Percentiles rank a stretch among this genome's conserved stretches.
phyloP scores from a whole-genome alignment of 2,888 invertebrate genomes.

The Mystacides longicornis region DNA sequence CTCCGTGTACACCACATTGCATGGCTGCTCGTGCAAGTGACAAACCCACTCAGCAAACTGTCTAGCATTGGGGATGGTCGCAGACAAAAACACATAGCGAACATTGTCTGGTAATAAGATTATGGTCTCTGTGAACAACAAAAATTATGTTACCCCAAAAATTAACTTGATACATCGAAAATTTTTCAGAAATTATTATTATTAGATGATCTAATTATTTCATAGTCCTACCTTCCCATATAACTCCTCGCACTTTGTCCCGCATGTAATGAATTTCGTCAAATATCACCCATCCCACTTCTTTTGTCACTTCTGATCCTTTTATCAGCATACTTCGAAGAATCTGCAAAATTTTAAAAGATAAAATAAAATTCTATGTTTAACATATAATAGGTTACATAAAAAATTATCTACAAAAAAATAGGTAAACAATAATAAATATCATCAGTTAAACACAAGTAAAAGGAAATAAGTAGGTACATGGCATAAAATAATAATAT shows the following conservation, averaged over 20 bases:
- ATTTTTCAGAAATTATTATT: not conserved
- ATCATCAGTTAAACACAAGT: too few species aligned
- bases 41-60: slow-evolving; percentile 93
- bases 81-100: slow-evolving; percentile 96
- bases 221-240: slow-evolving; percentile 74
- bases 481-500: too few species aligned
- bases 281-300: slow-evolving; percentile 99
- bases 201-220: not conserved
- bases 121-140: slow-evolving; percentile 68
- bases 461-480: not conserved
- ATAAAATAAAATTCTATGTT: too few species aligned
- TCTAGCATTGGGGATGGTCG: slow-evolving; percentile 97
- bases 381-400: too few species aligned
- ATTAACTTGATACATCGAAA: not conserved
- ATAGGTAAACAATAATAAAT: too few species aligned
- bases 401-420: too few species aligned
- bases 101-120: slow-evolving; percentile 96
- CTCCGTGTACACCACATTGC: slow-evolving; percentile 98
- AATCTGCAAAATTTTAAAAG: too few species aligned
- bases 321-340: slow-evolving; percentile 96
- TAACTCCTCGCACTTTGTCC: slow-evolving; percentile 97
- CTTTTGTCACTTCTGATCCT: slow-evolving; percentile 97
- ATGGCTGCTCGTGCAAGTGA: slow-evolving; percentile 91
- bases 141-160: not conserved
- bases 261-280: slow-evolving; percentile 99